Evolutionary conservation across 1,140 invertebrate species (phyloP), one percentile per base, ranked within the genome.

Genomic region (Eciton burchellii): DNA sequence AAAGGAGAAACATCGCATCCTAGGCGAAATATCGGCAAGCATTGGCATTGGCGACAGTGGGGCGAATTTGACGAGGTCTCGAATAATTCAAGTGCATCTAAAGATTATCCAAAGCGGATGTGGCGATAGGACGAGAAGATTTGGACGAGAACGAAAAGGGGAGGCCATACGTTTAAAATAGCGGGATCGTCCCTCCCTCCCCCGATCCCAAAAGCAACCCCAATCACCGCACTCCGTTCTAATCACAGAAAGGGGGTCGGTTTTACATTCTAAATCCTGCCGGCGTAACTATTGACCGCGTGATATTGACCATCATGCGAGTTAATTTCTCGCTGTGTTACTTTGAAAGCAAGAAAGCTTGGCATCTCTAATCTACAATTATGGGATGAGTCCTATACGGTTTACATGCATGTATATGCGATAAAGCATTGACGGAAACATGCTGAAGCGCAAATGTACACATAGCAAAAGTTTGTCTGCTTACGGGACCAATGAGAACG

Each of bases 191-290:
- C 79, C 83, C 74, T 79, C 73, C 68, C 56, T 73, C 74, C 82
- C 73, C 68, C 56, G 70, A 63, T 79, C 43, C 77, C 87, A 83
- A 84, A 85, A 68, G 76, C 91, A 89, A 91, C 90, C 92, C 92
- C 89, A 90, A 91, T 90, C 76, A 77, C 70, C 71, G 79, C 82
- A 88, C 90, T 90, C 88, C 88, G 87, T 90, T 93, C 91, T 93
- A 93, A 93, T 93, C 91, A 93, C 85, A 88, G 87, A 89, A 91
- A 91, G 89, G 89, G 91, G 92, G 88, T 91, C 93, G 92, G 92
- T 90, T 93, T 93, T 90, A 88, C 88, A 91, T 89, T 91, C 84
- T 81, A 86, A 85, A 90, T 57, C 82, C 72, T 14, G 35, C 57
- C 63, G 1, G 63, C 16, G 0, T 19, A 72, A 66, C 11, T 66